A percentile compares a stretch with the other conserved stretches of the same genome.
phyloP scores from a whole-genome alignment of 2,797 vertebrate genomes.

The Oreochromis grahami region DNA sequence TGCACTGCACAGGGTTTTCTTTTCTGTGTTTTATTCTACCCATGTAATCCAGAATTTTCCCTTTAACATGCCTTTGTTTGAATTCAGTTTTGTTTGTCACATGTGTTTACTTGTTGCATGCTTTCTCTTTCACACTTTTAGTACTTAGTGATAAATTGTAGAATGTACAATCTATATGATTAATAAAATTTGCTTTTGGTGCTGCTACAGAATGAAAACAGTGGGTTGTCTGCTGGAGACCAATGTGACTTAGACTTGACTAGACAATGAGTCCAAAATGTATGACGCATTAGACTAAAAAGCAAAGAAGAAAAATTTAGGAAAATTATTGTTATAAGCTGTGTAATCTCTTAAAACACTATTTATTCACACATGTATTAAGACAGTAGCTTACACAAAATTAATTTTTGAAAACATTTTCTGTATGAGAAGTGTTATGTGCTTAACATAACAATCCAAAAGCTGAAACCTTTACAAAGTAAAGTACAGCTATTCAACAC shows the following conservation, averaged over 20 bases:
- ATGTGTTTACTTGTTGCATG: background rate
- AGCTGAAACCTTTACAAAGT: background rate
- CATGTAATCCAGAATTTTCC: background rate
- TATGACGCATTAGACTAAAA: background rate
- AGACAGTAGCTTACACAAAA: background rate
- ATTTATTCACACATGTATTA: background rate
- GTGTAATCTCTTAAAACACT: background rate
- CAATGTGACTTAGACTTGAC: background rate
- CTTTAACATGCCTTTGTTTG: background rate
- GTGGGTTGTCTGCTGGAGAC: background rate
- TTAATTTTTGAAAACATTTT: background rate
- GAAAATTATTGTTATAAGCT: background rate
- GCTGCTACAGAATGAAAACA: background rate
- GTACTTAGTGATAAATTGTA: background rate
- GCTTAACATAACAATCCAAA: background rate
- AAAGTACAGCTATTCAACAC: background rate
- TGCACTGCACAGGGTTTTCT: background rate
- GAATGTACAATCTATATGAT: background rate
- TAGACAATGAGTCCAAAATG: background rate
- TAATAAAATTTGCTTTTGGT: background rate
- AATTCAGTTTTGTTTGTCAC: background rate
- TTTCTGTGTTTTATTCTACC: background rate
- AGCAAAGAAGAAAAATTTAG: background rate
- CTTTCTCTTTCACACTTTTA: background rate
- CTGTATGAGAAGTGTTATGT: background rate